Evolutionary conservation across 35 echinoderm and acorn worm species (phyloP), one percentile per base, ranked within the genome.

Genomic region (Apostichopus japonicus): DNA sequence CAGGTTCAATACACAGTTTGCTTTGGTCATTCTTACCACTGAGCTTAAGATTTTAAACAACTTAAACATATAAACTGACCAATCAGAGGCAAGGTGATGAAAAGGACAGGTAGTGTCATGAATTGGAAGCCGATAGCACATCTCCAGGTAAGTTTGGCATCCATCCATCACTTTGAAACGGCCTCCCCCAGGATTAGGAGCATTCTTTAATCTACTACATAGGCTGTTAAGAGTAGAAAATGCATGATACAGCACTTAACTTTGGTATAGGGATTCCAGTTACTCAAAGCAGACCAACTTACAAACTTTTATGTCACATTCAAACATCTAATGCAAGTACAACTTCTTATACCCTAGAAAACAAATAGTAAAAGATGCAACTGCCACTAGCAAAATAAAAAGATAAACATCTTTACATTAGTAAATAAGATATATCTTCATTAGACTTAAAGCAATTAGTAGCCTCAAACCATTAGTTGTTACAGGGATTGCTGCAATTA

Each of bases 131-230:
- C 96, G 94, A 78, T 81, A 98, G 94, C 92, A 91, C 90, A 93
- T 87, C 86, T 95, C 84, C 77, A 94, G 71, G 70, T 92, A 95
- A 55, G 86, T 92, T 65, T 82, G 92, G 77, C 92, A 91, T 62
- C 94, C 88, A 67, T 90, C 94, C 75, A 87, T 77, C 81, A 82
- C 73, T 51, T 86, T 86, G 23, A 13, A 51, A 19, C 54, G 65
- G 90, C 94, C 96, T 73, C 96, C 96, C 23, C 94, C 96, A n/a
- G 96, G 96, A 79, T 98, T 95, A 52, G 96, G 96, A 70, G 96
- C 86, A 84, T 94, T 95, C 73, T 80, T 92, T 86, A 90, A 77
- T 78, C 89, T 93, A 89, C 92, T 90, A 90, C 80, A 91, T 14
- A 92, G 71, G 86, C 95, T 96, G 92, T 77, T 61, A 92, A 87